phyloP scores from a whole-genome alignment of 2,888 invertebrate genomes.

The Lamellibrachia columna region DNA sequence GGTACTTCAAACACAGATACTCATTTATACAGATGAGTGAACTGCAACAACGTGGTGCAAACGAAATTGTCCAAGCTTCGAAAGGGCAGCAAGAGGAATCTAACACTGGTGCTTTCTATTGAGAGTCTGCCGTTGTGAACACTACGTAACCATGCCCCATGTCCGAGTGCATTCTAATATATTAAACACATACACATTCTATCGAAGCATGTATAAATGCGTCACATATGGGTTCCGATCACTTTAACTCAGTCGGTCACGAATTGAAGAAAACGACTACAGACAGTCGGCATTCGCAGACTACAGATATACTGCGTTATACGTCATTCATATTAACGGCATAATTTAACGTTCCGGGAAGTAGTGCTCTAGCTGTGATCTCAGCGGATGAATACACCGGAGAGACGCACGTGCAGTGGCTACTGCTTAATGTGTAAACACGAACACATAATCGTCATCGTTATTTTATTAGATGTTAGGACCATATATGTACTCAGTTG shows the following conservation, averaged over 20 bases:
- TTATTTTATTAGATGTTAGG: neutral
- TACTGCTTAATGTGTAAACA: no score
- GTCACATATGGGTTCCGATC: neutral
- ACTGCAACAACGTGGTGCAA: neutral
- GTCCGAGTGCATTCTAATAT: neutral
- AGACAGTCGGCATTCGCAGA: neutral
- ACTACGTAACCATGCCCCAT: neutral
- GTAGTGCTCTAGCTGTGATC: neutral
- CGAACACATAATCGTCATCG: neutral
- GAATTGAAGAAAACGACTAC: neutral
- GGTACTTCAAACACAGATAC: no score
- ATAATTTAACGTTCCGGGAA: neutral
- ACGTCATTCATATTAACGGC: neutral
- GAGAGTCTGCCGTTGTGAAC: neutral
- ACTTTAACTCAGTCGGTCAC: neutral
- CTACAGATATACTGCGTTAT: neutral
- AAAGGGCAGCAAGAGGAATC: neutral
- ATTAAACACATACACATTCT: neutral
- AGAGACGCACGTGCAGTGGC: neutral
- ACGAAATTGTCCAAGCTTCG: neutral
- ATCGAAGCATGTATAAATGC: neutral
- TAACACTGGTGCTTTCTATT: neutral
- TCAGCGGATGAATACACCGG: neutral
- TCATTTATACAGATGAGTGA: neutral
- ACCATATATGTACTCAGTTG: neutral